Evolutionary conservation across 2,113 vertebrate species (phyloP).

Genomic region (Vimba vimba): DNA sequence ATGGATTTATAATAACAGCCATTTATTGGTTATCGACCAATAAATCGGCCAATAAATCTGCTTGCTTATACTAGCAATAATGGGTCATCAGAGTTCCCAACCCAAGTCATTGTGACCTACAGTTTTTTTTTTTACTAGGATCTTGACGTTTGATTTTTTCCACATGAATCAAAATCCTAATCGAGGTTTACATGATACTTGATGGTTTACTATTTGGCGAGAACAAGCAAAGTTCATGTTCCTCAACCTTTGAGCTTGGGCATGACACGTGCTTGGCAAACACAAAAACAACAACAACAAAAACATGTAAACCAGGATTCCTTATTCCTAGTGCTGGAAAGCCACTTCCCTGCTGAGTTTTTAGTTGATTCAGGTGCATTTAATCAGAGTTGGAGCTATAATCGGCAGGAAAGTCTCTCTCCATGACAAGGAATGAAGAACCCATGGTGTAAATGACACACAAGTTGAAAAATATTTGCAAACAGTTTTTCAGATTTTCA

Average conservation of each 20-base stretch:
- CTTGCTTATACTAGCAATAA: background rate
- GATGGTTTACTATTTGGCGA: background rate
- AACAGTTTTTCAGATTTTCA: background rate
- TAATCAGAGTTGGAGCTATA: background rate
- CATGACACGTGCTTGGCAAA: background rate
- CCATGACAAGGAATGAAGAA: background rate
- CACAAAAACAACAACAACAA: background rate
- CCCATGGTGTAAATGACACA: background rate
- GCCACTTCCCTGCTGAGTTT: background rate
- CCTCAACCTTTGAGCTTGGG: background rate
- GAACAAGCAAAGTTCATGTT: slow-evolving; percentile 21
- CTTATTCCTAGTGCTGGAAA: background rate
- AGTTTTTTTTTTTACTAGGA: background rate
- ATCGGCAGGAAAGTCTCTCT: background rate
- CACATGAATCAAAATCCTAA: background rate
- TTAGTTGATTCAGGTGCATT: background rate
- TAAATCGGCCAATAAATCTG: background rate
- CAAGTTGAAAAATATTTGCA: background rate
- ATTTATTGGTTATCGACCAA: background rate
- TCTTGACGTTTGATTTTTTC: background rate
- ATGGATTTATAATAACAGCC: background rate
- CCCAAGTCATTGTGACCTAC: background rate
- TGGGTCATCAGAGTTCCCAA: background rate
- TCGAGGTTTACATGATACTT: background rate
- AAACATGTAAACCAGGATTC: background rate